A percentile compares a stretch with the other conserved stretches of the same genome.
phyloP scores from a whole-genome alignment of 2,888 invertebrate species.

The Ditula angustiorana region DNA sequence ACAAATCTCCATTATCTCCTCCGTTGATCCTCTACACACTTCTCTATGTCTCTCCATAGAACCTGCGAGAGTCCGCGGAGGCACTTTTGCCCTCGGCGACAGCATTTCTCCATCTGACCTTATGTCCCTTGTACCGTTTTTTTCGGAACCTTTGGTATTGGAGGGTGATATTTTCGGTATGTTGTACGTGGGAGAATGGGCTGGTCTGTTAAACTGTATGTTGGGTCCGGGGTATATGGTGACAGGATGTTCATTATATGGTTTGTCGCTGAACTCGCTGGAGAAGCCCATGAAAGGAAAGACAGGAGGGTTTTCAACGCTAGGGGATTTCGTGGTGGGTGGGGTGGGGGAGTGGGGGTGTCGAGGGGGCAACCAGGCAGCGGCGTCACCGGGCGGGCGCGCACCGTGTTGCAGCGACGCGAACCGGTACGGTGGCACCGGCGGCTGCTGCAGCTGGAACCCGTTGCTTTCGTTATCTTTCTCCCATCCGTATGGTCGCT shows the following conservation, averaged over 20 bases:
- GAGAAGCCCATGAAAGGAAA: slow-evolving; percentile 83
- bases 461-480: slow-evolving; percentile 75
- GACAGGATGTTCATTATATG: slow-evolving; percentile 87
- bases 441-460: slow-evolving; percentile 83
- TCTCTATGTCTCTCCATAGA: slow-evolving; percentile 92
- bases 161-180: slow-evolving; percentile 73
- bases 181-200: slow-evolving; percentile 76
- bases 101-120: slow-evolving; percentile 77
- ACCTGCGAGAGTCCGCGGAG: slow-evolving; percentile 89
- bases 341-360: slow-evolving; percentile 54
- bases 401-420: slow-evolving; percentile 89
- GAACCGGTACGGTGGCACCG: slow-evolving; percentile 87
- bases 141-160: slow-evolving; percentile 70
- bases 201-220: slow-evolving; percentile 68
- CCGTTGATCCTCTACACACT: slow-evolving; percentile 88
- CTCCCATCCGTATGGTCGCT: slow-evolving; percentile 91
- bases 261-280: slow-evolving; percentile 79
- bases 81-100: slow-evolving; percentile 84
- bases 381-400: slow-evolving; percentile 65
- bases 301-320: slow-evolving; percentile 73
- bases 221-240: slow-evolving; percentile 88
- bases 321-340: slow-evolving; percentile 71
- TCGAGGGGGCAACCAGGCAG: slow-evolving; percentile 78
- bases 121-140: slow-evolving; percentile 70
- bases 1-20: slow-evolving; percentile 72